Percentiles rank a stretch among this genome's conserved stretches.
Conservation (phyloP, 2,888 invertebrate genomes). For the Colletes collaris region DNA sequence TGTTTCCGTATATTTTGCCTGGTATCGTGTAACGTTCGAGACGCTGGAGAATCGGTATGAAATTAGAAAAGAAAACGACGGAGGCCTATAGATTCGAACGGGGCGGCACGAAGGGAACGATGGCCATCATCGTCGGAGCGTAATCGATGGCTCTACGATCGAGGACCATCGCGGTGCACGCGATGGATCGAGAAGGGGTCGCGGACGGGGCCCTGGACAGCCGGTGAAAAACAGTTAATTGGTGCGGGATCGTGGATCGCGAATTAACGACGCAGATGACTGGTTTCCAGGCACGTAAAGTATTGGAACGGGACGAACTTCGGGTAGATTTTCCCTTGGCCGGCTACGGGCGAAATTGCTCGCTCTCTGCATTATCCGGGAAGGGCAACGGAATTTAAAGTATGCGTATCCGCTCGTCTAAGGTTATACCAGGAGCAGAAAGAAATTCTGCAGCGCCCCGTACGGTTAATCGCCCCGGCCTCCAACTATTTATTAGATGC, state of each 20-base stretch:
- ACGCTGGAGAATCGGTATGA: not conserved
- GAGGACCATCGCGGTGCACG: constrained; percentile 30
- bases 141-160: constrained; percentile 65
- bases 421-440: constrained; percentile 57
- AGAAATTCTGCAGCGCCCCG: constrained; percentile 53
- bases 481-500: constrained; percentile 63
- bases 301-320: constrained; percentile 61
- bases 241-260: constrained; percentile 50
- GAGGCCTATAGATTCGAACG: constrained; percentile 12
- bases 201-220: constrained; percentile 35
- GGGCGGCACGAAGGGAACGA: not conserved
- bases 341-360: constrained; percentile 55
- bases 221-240: constrained; percentile 39
- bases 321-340: constrained; percentile 56
- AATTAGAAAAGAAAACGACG: not conserved
- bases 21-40: too few relatives aligned
- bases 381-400: constrained; percentile 59
- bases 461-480: constrained; percentile 56
- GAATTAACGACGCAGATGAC: constrained; percentile 60
- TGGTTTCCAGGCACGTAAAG: constrained; percentile 63
- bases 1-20: too few relatives aligned
- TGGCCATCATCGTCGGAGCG: constrained; percentile 61
- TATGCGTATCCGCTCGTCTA: constrained; percentile 65
- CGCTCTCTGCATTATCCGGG: constrained; percentile 50
- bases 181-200: constrained; percentile 33